These are phyloP conservation scores for Nipponia nippon DNA, from an alignment of 2,113 vertebrate species.

Conservation along the genomic window DNA sequence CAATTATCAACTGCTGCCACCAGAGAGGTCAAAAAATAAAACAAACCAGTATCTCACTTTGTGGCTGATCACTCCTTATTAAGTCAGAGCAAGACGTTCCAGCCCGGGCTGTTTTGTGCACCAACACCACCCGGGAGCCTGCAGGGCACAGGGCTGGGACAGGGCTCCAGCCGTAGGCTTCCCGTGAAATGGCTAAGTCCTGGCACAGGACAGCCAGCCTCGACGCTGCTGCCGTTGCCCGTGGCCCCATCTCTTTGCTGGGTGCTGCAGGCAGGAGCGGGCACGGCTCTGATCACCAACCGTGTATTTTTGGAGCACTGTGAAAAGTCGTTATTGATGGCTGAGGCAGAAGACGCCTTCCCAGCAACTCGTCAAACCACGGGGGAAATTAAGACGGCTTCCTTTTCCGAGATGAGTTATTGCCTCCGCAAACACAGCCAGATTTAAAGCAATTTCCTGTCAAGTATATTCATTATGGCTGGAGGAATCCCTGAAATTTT, in stretches of 20 bases:
- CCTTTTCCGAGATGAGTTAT: constrained; percentile 53
- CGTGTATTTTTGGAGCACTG: neutral
- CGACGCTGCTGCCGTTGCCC: accelerated
- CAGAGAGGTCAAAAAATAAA: constrained; percentile 5
- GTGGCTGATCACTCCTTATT: constrained; percentile 21
- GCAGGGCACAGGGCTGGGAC: neutral
- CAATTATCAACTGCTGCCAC: constrained; percentile 37
- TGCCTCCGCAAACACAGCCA: constrained; percentile 56
- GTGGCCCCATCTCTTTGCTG: neutral
- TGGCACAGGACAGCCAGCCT: neutral
- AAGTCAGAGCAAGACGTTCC: neutral
- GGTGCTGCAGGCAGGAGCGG: neutral
- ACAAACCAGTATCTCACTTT: neutral
- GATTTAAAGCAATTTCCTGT: constrained; percentile 64
- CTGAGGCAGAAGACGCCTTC: constrained; percentile 48
- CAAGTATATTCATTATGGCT: constrained; percentile 28
- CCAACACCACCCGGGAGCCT: accelerated
- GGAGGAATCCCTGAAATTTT: constrained; percentile 37
- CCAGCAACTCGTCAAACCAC: constrained; percentile 50
- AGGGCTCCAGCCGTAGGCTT: neutral
- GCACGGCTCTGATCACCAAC: neutral
- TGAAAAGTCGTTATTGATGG: constrained; percentile 47
- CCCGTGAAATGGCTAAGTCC: neutral
- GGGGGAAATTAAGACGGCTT: constrained; percentile 64
- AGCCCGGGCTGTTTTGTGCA: neutral